A percentile compares a stretch with the other conserved stretches of the same genome.
Conservation (phyloP, 2,888 invertebrate genomes). For the Mamestra brassicae region DNA sequence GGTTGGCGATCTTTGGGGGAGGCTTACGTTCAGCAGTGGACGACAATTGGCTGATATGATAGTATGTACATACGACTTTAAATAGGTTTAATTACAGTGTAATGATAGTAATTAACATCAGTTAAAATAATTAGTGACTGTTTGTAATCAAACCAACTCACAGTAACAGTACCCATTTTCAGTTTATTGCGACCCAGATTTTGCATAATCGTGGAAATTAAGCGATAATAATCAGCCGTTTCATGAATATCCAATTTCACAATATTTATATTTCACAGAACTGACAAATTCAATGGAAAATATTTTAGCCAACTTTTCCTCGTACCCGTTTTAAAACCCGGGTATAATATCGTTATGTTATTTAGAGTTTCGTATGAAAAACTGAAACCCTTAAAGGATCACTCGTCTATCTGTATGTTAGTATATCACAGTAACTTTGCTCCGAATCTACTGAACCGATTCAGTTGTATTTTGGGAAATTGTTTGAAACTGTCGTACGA, state of each 20-base stretch:
- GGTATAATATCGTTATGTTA: neutral
- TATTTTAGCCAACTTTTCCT: neutral
- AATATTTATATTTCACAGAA: slow-evolving; percentile 7
- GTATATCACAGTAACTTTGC: too few species aligned
- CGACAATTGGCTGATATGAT: too few species aligned
- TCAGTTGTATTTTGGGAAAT: too few species aligned
- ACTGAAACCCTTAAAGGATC: too few species aligned
- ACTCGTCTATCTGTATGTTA: too few species aligned
- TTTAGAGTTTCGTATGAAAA: too few species aligned
- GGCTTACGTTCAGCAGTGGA: too few species aligned
- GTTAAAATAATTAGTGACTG: neutral
- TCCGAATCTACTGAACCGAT: too few species aligned
- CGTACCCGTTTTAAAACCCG: neutral
- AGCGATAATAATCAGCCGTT: slow-evolving; percentile 1
- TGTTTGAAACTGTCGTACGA: too few species aligned
- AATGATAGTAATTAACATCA: neutral
- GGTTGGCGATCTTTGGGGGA: too few species aligned
- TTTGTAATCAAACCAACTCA: slow-evolving; percentile 21
- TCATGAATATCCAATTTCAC: neutral
- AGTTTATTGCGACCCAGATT: neutral
- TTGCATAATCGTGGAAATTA: slow-evolving; percentile 17
- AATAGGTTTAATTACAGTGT: too few species aligned
- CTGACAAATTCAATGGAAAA: slow-evolving; percentile 4
- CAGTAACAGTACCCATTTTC: neutral
- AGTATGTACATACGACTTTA: too few species aligned